phyloP scores from a whole-genome alignment of 2,113 vertebrate genomes.

The Syrrhaptes paradoxus region DNA sequence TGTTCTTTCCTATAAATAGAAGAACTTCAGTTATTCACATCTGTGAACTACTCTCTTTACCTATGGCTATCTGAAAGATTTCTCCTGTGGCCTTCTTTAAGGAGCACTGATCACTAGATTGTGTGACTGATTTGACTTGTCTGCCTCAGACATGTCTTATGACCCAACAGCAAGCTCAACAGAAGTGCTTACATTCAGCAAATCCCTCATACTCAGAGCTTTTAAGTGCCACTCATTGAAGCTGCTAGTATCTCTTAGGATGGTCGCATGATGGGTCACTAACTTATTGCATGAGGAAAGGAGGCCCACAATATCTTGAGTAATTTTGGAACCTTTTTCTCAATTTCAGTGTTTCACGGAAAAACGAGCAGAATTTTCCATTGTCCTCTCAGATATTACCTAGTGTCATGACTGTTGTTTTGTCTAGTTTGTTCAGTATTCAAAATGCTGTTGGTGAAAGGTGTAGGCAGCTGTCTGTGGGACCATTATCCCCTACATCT shows the following conservation, averaged over 20 bases:
- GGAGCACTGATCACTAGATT: neutral
- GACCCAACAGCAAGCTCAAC: neutral
- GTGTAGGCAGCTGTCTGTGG: neutral
- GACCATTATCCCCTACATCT: neutral
- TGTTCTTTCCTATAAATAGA: neutral
- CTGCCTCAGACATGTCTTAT: neutral
- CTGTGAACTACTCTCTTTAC: neutral
- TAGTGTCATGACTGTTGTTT: neutral
- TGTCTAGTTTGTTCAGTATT: neutral
- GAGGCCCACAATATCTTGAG: neutral
- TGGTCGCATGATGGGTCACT: neutral
- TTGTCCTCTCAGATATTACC: neutral
- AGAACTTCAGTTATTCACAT: neutral
- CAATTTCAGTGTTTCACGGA: neutral
- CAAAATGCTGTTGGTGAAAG: neutral
- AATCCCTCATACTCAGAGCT: neutral
- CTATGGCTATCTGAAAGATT: neutral
- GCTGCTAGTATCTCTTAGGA: neutral
- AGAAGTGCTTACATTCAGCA: neutral
- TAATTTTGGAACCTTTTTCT: neutral
- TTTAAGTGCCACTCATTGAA: neutral
- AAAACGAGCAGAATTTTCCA: neutral
- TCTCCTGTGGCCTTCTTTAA: neutral
- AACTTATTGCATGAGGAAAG: neutral
- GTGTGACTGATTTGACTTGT: neutral